phyloP scores from a whole-genome alignment of 1,140 invertebrate species.

The Drosophila erecta region DNA sequence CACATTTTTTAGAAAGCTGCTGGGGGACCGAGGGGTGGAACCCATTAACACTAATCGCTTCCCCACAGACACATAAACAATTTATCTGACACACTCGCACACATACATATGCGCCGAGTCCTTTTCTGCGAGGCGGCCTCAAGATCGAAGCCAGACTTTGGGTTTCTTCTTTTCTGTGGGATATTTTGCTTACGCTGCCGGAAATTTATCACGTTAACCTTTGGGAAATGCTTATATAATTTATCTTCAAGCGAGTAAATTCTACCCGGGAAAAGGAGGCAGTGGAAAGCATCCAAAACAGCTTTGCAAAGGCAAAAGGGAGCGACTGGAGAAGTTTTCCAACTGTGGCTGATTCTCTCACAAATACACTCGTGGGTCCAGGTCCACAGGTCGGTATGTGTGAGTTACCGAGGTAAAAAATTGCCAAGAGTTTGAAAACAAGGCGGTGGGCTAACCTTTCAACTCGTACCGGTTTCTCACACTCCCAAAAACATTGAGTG shows the following conservation, averaged over 20 bases:
- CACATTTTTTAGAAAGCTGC: constrained; percentile 58
- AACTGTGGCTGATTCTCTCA: constrained; percentile 46
- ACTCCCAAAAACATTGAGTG: constrained; percentile 37
- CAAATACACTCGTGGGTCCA: constrained; percentile 71
- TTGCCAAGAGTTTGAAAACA: constrained; percentile 63
- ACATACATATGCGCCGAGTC: constrained; percentile 38
- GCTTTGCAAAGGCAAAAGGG: constrained; percentile 8
- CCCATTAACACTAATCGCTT: constrained; percentile 83
- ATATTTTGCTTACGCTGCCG: constrained; percentile 80
- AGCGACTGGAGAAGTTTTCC: constrained; percentile 59
- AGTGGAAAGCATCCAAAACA: constrained; percentile 32
- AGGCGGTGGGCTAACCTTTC: constrained; percentile 25
- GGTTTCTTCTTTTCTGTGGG: constrained; percentile 47
- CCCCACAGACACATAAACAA: constrained; percentile 83
- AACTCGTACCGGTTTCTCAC: constrained; percentile 5
- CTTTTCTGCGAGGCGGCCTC: constrained; percentile 55
- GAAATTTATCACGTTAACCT: constrained; percentile 82
- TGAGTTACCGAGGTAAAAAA: constrained; percentile 60
- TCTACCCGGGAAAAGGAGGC: constrained; percentile 52
- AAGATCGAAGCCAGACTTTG: constrained; percentile 77
- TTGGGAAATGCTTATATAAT: constrained; percentile 83
- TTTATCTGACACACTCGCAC: constrained; percentile 70
- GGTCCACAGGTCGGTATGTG: constrained; percentile 24
- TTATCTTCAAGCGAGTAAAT: constrained; percentile 80
- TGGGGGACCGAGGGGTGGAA: constrained; percentile 17